A percentile compares a stretch with the other conserved stretches of the same genome.
Evolutionary conservation across 2,113 vertebrate genomes (phyloP).

Genomic region (Equus quagga): DNA sequence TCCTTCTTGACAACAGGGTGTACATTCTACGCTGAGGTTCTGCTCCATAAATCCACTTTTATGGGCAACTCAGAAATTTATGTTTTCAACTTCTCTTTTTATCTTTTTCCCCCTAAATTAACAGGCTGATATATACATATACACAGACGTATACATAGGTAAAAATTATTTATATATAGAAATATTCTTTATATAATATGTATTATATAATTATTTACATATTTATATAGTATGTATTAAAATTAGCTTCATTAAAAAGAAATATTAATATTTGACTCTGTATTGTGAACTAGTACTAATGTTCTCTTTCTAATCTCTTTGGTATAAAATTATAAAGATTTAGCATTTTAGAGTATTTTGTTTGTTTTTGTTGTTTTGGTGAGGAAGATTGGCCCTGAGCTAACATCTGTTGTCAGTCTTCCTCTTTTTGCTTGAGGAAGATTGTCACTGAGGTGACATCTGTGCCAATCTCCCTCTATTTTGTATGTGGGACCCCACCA

Average conservation of each 20-base stretch:
- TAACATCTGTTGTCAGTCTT: no score
- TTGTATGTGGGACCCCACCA: no score
- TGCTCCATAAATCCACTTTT: neutral
- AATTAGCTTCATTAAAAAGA: neutral
- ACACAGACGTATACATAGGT: neutral
- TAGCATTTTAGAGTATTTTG: neutral
- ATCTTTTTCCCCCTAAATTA: neutral
- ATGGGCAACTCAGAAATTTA: neutral
- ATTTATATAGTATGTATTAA: neutral
- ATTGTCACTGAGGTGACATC: no score
- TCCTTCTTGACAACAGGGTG: neutral
- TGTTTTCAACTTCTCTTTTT: neutral
- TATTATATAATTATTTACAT: neutral
- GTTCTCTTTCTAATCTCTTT: neutral
- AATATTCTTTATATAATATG: neutral
- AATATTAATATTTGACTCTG: neutral
- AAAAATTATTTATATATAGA: neutral
- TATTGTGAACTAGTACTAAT: neutral
- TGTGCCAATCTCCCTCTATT: no score
- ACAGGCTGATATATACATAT: neutral
- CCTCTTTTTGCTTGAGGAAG: no score
- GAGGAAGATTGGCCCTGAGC: no score
- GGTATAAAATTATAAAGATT: neutral
- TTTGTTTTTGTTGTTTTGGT: no score
- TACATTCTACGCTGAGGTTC: neutral